A percentile compares a stretch with the other conserved stretches of the same genome.
phyloP scores from a whole-genome alignment of 1,140 invertebrate species.

The Euglossa dilemma region DNA sequence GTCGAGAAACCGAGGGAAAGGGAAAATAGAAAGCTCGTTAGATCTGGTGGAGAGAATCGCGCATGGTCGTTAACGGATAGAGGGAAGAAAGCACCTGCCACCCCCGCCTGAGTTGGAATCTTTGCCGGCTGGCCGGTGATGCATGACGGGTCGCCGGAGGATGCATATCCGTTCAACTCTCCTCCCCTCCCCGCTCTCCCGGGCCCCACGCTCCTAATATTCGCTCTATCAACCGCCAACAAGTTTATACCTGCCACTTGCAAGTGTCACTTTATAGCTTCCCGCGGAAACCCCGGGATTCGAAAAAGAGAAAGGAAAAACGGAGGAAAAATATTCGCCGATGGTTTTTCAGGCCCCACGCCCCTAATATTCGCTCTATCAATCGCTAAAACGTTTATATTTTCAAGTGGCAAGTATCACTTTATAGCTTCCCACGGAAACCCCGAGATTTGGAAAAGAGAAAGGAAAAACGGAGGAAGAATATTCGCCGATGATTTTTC shows the following conservation, averaged over 20 bases:
- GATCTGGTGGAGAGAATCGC: background rate
- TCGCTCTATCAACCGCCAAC: constrained; percentile 72
- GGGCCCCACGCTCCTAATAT: constrained; percentile 55
- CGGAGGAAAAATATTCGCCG: constrained; percentile 48
- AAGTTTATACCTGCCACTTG: too few species aligned
- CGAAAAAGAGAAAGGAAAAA: background rate
- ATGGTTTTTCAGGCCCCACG: constrained; percentile 55
- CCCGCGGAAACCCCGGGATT: constrained; percentile 47
- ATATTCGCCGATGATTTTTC: constrained; percentile 60
- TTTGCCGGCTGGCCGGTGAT: constrained; percentile 65
- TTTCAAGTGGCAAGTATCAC: constrained; percentile 68
- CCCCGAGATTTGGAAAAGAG: background rate
- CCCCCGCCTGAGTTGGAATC: constrained; percentile 48
- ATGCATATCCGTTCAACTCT: constrained; percentile 67
- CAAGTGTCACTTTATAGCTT: constrained; percentile 75
- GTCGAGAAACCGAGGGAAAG: too few species aligned
- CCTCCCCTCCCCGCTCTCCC: background rate
- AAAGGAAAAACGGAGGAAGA: background rate
- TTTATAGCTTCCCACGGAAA: constrained; percentile 72
- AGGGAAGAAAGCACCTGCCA: constrained; percentile 46
- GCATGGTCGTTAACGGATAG: constrained; percentile 29
- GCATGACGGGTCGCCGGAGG: constrained; percentile 73
- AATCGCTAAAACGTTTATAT: too few species aligned
- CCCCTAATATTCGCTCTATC: too few species aligned
- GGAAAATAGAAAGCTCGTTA: background rate